A percentile compares a stretch with the other conserved stretches of the same genome.
phyloP scores from a whole-genome alignment of 2,113 vertebrate species.

The Platycercus adscitus region DNA sequence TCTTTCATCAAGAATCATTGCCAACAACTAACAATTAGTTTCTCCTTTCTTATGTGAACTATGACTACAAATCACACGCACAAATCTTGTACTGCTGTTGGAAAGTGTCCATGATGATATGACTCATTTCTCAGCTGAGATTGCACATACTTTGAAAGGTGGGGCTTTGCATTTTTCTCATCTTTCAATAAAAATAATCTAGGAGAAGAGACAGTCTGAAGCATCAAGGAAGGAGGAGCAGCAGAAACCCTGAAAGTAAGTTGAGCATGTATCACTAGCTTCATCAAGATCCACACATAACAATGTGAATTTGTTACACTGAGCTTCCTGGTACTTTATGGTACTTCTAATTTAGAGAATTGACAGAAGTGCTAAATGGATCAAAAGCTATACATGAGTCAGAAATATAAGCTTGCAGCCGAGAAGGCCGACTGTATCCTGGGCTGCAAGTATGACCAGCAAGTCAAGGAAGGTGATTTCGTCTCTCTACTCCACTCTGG shows the following conservation, averaged over 20 bases:
- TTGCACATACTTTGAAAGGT: background rate
- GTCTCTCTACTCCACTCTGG: background rate
- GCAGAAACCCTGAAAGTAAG: background rate
- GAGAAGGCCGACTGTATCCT: background rate
- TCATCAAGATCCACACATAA: background rate
- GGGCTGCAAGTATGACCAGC: accelerated
- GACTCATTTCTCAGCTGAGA: constrained; percentile 30
- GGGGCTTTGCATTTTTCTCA: background rate
- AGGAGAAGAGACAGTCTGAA: background rate
- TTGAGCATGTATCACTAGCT: background rate
- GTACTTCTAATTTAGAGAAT: background rate
- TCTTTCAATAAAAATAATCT: background rate
- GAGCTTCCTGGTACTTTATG: background rate
- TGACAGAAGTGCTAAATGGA: background rate
- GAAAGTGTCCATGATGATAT: background rate
- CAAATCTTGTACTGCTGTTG: background rate
- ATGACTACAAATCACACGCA: background rate
- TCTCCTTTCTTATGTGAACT: background rate
- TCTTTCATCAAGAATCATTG: background rate
- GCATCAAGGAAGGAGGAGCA: background rate
- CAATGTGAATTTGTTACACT: background rate
- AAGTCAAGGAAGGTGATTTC: background rate
- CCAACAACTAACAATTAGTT: background rate
- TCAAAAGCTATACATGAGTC: background rate
- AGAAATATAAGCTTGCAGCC: background rate